Evolutionary conservation across 1,140 invertebrate genomes (phyloP).

Genomic region (Acromyrmex charruanus): DNA sequence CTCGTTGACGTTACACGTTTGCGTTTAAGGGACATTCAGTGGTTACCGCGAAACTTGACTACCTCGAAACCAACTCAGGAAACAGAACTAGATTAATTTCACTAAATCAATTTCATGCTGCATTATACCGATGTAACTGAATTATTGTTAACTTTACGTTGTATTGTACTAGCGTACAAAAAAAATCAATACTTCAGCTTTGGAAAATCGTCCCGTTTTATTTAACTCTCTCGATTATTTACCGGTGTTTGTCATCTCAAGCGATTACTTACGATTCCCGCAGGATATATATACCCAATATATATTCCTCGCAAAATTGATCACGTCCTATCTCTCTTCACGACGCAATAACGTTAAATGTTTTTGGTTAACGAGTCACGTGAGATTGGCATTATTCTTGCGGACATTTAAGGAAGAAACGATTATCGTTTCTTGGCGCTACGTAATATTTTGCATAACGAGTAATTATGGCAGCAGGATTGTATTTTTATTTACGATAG

Average conservation of each 20-base stretch:
- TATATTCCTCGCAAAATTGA: conserved; percentile 41
- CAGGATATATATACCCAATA: not conserved
- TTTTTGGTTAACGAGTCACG: conserved; percentile 52
- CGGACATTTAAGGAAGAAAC: conserved; percentile 31
- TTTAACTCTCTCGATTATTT: conserved; percentile 6
- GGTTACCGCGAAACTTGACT: not conserved
- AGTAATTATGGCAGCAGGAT: not conserved
- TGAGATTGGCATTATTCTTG: conserved; percentile 54
- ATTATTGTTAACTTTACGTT: not conserved
- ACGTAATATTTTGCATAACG: not conserved
- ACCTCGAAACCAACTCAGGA: not conserved
- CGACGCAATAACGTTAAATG: conserved; percentile 59
- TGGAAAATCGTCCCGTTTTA: not conserved
- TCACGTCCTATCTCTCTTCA: conserved; percentile 17
- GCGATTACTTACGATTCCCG: conserved; percentile 25
- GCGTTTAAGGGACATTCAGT: not conserved
- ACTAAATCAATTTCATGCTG: not conserved
- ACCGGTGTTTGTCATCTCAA: conserved; percentile 2
- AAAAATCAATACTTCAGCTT: conserved; percentile 18
- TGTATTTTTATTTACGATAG: conserved; percentile 10
- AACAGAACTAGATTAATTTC: not conserved
- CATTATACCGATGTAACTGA: not conserved
- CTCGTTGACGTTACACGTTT: not conserved
- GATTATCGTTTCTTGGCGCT: conserved; percentile 2
- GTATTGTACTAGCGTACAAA: not conserved